These are phyloP conservation scores for Tenthredo amoena DNA, from an alignment of 2,888 invertebrate species.

Conservation along the genomic window DNA sequence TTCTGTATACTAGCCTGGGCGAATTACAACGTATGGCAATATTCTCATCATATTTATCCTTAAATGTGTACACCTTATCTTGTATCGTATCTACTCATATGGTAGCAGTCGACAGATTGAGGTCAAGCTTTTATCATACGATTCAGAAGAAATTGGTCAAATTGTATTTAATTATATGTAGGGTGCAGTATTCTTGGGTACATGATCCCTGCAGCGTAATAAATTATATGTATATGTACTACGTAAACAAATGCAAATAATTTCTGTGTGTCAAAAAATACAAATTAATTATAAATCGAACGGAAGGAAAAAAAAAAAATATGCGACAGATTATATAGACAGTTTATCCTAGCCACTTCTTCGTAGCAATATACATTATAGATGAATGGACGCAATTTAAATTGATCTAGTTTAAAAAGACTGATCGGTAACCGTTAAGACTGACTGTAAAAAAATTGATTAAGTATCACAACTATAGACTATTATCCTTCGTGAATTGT, in stretches of 20 bases:
- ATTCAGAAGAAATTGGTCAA: conserved; percentile 5
- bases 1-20: not conserved
- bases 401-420: conserved; percentile 28
- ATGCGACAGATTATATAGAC: not conserved
- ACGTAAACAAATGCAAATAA: not conserved
- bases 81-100: not conserved
- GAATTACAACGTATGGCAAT: not conserved
- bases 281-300: too few species aligned
- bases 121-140: not conserved
- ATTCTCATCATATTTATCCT: not conserved
- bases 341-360: not conserved
- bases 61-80: not conserved
- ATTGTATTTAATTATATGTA: not conserved
- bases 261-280: not conserved
- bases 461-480: not conserved
- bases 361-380: not conserved
- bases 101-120: not conserved
- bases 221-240: not conserved
- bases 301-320: not conserved
- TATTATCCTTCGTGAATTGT: not conserved
- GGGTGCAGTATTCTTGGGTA: not conserved
- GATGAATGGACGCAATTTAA: conserved; percentile 25
- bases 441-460: conserved; percentile 32
- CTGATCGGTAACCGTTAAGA: conserved; percentile 32
- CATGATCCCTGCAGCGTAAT: not conserved